Evolutionary conservation across 2,797 vertebrate genomes (phyloP).

Genomic region (Pangasius macronema): DNA sequence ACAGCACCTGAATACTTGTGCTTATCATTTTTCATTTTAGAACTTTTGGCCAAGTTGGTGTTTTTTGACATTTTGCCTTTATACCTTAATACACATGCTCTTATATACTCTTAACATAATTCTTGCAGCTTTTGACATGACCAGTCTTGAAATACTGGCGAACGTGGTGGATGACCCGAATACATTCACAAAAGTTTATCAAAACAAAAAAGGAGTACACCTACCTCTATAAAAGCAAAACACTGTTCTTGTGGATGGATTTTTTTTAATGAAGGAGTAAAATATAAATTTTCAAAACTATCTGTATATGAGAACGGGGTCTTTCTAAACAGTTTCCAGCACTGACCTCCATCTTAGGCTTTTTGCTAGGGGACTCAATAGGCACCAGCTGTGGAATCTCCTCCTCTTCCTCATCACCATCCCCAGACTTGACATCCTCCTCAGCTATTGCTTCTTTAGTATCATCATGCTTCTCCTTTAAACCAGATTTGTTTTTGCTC

Average conservation of each 20-base stretch:
- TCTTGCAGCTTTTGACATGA: neutral
- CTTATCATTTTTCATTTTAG: neutral
- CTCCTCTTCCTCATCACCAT: conserved; percentile 55
- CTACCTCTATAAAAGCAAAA: no score
- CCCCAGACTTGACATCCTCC: neutral
- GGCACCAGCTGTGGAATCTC: conserved; percentile 75
- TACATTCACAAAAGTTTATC: no score
- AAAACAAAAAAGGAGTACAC: no score
- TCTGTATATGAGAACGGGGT: neutral
- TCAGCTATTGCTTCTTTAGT: neutral
- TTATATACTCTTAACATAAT: neutral
- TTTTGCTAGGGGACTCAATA: conserved; percentile 68
- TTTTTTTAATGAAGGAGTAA: neutral
- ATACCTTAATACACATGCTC: neutral
- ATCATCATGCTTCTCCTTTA: neutral
- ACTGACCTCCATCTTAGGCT: conserved; percentile 71
- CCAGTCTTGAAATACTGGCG: neutral
- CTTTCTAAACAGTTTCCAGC: neutral
- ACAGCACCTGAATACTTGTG: neutral
- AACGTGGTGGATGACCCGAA: no score
- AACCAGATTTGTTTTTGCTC: neutral
- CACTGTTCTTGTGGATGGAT: neutral
- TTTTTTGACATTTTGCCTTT: neutral
- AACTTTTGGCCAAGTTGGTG: neutral
- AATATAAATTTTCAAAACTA: neutral